Conservation (phyloP, 2,888 invertebrate genomes). For the Pelosia muscerda region DNA sequence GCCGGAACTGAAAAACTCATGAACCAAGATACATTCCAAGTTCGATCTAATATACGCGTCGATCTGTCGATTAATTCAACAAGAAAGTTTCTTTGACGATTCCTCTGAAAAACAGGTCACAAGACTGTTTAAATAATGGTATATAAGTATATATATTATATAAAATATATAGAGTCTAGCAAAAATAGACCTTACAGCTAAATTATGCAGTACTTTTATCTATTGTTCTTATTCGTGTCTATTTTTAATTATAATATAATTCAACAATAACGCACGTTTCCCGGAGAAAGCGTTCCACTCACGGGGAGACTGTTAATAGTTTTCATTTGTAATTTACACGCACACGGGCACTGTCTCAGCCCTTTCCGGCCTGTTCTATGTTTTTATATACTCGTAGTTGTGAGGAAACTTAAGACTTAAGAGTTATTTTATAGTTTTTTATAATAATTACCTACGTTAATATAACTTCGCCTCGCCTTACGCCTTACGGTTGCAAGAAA, state of each 20-base stretch:
- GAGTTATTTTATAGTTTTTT: too few relatives aligned
- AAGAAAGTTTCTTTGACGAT: too few relatives aligned
- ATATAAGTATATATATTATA: too few relatives aligned
- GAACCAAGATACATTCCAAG: not conserved
- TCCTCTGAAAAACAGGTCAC: too few relatives aligned
- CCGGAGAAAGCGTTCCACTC: conserved; percentile 46
- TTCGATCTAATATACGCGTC: too few relatives aligned
- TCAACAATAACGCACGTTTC: conserved; percentile 30
- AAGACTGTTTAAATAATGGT: too few relatives aligned
- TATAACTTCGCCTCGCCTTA: too few relatives aligned
- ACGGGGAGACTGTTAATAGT: conserved; percentile 46
- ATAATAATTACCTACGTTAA: too few relatives aligned
- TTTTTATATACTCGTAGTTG: not conserved
- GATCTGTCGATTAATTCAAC: too few relatives aligned
- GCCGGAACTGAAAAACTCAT: not conserved
- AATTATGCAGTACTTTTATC: too few relatives aligned
- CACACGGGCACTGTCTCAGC: conserved; percentile 48
- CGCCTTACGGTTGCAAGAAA: too few relatives aligned
- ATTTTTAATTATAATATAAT: conserved; percentile 15
- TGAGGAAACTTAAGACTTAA: conserved; percentile 4
- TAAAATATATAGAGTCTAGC: not conserved
- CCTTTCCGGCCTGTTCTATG: conserved; percentile 50
- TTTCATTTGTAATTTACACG: conserved; percentile 55
- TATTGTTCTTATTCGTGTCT: conserved; percentile 8
- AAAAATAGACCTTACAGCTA: not conserved